Percentiles rank a stretch among this genome's conserved stretches.
These are phyloP conservation scores for Poecilobothrus nobilitatus DNA, from an alignment of 2,888 invertebrate species.

Conservation along the genomic window DNA sequence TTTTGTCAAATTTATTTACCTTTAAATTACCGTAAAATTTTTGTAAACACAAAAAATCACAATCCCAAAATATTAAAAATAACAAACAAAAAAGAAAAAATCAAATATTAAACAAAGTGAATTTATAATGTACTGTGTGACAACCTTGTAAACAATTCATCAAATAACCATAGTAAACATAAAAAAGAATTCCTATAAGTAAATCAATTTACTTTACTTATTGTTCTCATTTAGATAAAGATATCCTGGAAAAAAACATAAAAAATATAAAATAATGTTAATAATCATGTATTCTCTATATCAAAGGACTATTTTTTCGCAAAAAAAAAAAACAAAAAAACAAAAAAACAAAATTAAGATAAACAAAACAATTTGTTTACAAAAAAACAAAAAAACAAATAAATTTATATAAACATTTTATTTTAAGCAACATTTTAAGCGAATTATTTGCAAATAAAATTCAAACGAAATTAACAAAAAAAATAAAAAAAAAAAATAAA, in stretches of 20 bases:
- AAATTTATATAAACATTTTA: too few species aligned
- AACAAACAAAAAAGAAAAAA: too few species aligned
- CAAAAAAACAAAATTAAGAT: too few species aligned
- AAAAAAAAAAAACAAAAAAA: too few species aligned
- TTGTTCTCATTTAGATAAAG: neutral
- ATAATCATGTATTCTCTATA: neutral
- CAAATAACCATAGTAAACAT: neutral
- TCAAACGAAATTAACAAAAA: neutral
- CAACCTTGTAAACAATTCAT: neutral
- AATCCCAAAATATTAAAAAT: too few species aligned
- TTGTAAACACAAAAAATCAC: neutral
- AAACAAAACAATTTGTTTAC: neutral
- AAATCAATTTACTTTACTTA: neutral
- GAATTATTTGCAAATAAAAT: neutral
- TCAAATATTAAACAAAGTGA: too few species aligned
- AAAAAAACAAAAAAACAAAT: too few species aligned
- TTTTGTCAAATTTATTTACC: neutral
- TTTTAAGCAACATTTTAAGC: neutral
- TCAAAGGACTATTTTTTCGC: neutral
- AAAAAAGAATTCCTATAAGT: neutral
- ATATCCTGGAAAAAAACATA: neutral
- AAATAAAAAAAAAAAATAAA: too few species aligned
- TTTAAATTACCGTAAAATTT: neutral
- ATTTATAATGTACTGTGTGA: neutral
- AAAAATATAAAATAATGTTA: neutral